Conservation (phyloP, 2,888 invertebrate genomes). For the Parnassius mnemosyne region DNA sequence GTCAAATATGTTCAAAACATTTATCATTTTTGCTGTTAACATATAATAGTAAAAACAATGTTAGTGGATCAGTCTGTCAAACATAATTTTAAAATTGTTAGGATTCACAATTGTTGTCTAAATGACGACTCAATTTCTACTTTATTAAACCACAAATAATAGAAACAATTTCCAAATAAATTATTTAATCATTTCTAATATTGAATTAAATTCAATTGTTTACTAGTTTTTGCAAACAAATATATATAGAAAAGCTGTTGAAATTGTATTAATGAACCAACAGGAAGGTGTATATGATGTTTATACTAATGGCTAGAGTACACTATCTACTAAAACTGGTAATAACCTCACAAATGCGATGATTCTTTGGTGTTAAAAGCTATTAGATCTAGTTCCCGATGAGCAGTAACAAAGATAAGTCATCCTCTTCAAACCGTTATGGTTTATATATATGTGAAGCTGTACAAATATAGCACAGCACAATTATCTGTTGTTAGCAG, state of each 20-base stretch:
- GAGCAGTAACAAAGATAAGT: too few species aligned
- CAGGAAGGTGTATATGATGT: background rate
- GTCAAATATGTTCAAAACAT: too few species aligned
- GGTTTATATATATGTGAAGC: too few species aligned
- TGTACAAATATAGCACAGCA: too few species aligned
- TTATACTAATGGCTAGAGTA: background rate
- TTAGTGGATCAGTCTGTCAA: conserved; percentile 61
- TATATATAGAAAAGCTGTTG: background rate
- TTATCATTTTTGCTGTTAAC: too few species aligned
- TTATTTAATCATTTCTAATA: too few species aligned
- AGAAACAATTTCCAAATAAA: background rate
- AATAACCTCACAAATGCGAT: conserved; percentile 7
- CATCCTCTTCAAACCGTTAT: too few species aligned
- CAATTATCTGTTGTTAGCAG: too few species aligned
- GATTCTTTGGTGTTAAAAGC: conserved; percentile 18
- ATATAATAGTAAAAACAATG: conserved; percentile 16
- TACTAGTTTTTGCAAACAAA: too few species aligned
- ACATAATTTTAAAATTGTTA: conserved; percentile 28
- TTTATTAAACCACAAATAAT: background rate
- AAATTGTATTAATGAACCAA: background rate
- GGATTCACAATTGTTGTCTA: background rate
- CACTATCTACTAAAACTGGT: conserved; percentile 3
- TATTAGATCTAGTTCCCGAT: background rate
- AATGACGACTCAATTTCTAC: conserved; percentile 26
- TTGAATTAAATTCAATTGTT: too few species aligned